A percentile compares a stretch with the other conserved stretches of the same genome.
Evolutionary conservation across 2,888 invertebrate genomes (phyloP).

Genomic region (Cataglyphis albicans): DNA sequence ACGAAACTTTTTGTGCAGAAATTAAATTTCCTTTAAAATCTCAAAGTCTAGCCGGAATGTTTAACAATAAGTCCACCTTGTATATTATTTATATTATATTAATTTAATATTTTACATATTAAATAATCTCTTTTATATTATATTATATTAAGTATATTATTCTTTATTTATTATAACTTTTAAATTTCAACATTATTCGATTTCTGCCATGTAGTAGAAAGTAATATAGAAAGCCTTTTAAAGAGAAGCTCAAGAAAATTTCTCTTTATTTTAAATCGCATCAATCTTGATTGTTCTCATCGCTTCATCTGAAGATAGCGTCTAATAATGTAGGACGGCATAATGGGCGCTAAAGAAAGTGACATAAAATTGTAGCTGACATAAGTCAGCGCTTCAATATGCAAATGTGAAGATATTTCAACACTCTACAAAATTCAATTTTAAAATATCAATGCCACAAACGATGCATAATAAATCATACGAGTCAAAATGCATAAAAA

Average conservation of each 20-base stretch:
- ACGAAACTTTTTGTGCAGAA: too few species aligned
- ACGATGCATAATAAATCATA: not conserved
- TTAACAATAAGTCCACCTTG: too few species aligned
- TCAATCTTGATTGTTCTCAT: conserved; percentile 18
- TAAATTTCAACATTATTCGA: not conserved
- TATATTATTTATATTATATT: not conserved
- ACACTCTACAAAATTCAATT: not conserved
- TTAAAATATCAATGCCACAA: not conserved
- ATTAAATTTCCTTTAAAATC: too few species aligned
- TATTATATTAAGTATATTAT: not conserved
- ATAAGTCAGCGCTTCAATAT: not conserved
- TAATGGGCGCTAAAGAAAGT: not conserved
- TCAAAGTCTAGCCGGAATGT: too few species aligned
- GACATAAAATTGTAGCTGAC: not conserved
- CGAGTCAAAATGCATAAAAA: not conserved
- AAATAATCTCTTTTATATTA: not conserved
- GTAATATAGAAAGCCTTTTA: not conserved
- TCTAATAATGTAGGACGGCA: not conserved
- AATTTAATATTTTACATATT: not conserved
- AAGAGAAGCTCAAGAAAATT: not conserved
- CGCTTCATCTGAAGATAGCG: not conserved
- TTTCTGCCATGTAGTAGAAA: not conserved
- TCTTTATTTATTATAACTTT: not conserved
- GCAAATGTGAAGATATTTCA: not conserved
- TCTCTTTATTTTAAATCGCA: not conserved